phyloP scores from a whole-genome alignment of 1,140 invertebrate genomes.

The Eupeodes corollae region DNA sequence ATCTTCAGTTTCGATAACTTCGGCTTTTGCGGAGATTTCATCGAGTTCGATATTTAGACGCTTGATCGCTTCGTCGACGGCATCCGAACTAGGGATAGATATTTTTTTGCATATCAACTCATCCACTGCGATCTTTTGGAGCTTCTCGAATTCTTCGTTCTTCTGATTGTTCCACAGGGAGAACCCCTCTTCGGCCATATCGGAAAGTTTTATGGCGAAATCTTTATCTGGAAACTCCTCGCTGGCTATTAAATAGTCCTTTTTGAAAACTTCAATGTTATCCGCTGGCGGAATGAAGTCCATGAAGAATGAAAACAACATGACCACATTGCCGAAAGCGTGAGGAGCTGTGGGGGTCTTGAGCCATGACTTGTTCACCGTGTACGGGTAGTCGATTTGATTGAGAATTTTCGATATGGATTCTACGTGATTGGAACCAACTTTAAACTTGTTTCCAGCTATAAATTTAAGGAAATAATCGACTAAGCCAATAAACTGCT shows the following conservation, averaged over 20 bases:
- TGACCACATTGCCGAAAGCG: constrained; percentile 30
- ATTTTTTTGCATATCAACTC: constrained; percentile 9
- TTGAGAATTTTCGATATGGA: constrained; percentile 22
- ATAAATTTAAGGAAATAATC: constrained; percentile 22
- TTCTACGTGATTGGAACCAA: constrained; percentile 26
- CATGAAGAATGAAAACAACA: constrained; percentile 27
- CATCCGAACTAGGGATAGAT: constrained; percentile 4
- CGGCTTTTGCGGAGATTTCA: too few species aligned
- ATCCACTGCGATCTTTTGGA: constrained; percentile 12
- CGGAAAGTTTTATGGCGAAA: constrained; percentile 14
- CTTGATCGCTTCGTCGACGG: constrained; percentile 4
- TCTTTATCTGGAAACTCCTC: constrained; percentile 19
- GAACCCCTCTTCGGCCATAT: constrained; percentile 12
- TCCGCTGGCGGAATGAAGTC: constrained; percentile 19
- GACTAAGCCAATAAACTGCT: constrained; percentile 27
- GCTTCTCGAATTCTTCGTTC: constrained; percentile 8
- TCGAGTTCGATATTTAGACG: too few species aligned
- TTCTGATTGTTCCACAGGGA: constrained; percentile 16
- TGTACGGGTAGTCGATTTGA: constrained; percentile 27
- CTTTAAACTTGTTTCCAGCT: constrained; percentile 17
- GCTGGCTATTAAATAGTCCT: background rate
- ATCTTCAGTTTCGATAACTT: too few species aligned
- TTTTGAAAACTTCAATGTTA: background rate
- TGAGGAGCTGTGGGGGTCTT: constrained; percentile 29
- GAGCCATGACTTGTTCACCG: constrained; percentile 29